Percentiles rank a stretch among this genome's conserved stretches.
Conservation (phyloP, 2,888 invertebrate species). For the Azorinus chamasolen region DNA sequence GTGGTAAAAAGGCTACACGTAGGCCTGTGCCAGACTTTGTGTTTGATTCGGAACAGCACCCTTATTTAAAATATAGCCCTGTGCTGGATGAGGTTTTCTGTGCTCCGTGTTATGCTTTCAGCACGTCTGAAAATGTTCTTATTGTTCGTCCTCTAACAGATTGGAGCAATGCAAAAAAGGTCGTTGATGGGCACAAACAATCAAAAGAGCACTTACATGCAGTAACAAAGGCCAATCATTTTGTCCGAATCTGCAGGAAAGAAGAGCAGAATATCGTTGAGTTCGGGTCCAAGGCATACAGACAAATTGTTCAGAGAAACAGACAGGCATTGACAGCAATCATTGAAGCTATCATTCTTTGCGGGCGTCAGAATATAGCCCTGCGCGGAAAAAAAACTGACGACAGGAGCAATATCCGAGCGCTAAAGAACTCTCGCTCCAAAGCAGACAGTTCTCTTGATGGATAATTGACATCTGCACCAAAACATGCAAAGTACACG, state of each 20-base stretch:
- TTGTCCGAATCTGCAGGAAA: slow-evolving; percentile 6
- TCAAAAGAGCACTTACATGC: slow-evolving; percentile 9
- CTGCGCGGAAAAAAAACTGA: slow-evolving; percentile 26
- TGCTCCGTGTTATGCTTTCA: slow-evolving; percentile 8
- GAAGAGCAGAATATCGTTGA: background rate
- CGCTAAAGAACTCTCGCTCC: slow-evolving; percentile 2
- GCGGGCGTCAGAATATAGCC: slow-evolving; percentile 15
- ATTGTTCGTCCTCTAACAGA: slow-evolving; percentile 4
- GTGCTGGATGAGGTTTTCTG: slow-evolving; percentile 5
- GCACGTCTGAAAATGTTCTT: background rate
- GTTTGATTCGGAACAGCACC: background rate
- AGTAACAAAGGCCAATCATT: slow-evolving; percentile 5
- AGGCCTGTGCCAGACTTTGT: slow-evolving; percentile 5
- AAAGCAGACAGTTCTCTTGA: slow-evolving; percentile 1
- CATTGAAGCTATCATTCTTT: slow-evolving; percentile 3
- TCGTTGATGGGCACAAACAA: slow-evolving; percentile 1
- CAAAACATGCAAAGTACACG: slow-evolving; percentile 8
- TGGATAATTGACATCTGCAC: background rate
- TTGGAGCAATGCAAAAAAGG: slow-evolving; percentile 16
- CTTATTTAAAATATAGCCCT: slow-evolving; percentile 1
- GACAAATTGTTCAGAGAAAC: slow-evolving; percentile 4
- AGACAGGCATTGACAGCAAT: slow-evolving; percentile 7
- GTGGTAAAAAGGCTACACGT: too few species aligned
- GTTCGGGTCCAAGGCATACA: slow-evolving; percentile 1
- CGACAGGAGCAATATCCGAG: slow-evolving; percentile 8